These are phyloP conservation scores for Spheniscus humboldti DNA, from an alignment of 2,797 vertebrate genomes.

Conservation along the genomic window DNA sequence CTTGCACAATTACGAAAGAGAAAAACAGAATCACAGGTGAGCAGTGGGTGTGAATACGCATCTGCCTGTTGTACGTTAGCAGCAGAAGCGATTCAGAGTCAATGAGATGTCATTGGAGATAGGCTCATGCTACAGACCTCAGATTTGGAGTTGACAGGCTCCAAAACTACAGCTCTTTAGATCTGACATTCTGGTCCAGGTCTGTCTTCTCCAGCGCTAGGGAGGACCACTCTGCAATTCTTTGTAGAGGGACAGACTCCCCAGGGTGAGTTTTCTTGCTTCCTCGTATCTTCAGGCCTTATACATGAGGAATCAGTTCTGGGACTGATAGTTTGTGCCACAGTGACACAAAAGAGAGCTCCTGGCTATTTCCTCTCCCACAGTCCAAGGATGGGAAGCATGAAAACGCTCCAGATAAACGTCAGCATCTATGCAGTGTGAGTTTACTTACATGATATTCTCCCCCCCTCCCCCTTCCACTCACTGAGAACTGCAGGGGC, in stretches of 20 bases:
- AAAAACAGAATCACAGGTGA: constrained; percentile 57
- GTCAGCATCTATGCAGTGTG: too few species aligned
- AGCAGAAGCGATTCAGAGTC: neutral
- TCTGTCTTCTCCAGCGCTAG: neutral
- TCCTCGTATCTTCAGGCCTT: neutral
- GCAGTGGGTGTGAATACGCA: constrained; percentile 17
- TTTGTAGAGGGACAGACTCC: neutral
- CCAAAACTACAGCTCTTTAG: neutral
- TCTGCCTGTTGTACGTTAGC: neutral
- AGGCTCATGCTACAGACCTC: neutral
- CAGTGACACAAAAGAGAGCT: neutral
- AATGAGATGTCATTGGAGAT: neutral
- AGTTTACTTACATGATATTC: neutral
- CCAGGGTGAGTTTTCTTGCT: neutral
- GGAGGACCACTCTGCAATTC: neutral
- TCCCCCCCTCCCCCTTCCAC: neutral
- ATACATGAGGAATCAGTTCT: neutral
- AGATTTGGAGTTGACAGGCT: neutral
- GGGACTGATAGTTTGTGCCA: neutral
- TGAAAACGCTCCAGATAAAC: neutral
- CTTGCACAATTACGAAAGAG: constrained; percentile 40
- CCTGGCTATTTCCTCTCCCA: neutral
- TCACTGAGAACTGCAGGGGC: neutral
- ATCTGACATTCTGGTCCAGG: neutral
- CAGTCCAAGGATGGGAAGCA: neutral